phyloP scores from a whole-genome alignment of 2,888 invertebrate genomes.

The Acanthosepion esculentum region DNA sequence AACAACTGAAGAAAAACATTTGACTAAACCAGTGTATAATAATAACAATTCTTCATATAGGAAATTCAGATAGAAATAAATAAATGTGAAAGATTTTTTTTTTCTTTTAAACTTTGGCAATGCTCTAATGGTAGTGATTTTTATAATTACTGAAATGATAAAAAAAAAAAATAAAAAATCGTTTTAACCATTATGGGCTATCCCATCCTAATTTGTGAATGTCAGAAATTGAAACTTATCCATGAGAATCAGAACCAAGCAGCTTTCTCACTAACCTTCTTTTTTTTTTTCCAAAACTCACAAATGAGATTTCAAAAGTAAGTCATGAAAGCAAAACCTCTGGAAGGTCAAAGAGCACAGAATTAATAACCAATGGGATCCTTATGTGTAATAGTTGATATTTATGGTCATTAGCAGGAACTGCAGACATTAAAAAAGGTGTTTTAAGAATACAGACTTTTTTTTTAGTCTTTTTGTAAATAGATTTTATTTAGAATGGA shows the following conservation, averaged over 20 bases:
- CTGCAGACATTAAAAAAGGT: not conserved
- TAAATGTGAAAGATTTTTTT: too few relatives aligned
- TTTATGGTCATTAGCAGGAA: not conserved
- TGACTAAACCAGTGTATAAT: too few relatives aligned
- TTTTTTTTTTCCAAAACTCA: not conserved
- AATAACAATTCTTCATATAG: too few relatives aligned
- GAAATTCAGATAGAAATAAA: too few relatives aligned
- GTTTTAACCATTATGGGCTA: not conserved
- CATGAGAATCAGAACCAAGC: not conserved
- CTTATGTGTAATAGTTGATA: not conserved
- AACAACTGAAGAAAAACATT: too few relatives aligned
- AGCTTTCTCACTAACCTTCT: not conserved
- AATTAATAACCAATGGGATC: not conserved
- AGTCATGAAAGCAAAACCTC: not conserved
- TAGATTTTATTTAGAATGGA: too few relatives aligned
- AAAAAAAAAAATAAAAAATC: not conserved
- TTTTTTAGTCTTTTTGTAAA: too few relatives aligned
- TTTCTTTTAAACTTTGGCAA: too few relatives aligned
- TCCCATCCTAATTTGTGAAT: not conserved
- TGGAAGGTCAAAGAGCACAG: not conserved
- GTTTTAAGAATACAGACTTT: not conserved
- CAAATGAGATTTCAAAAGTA: not conserved
- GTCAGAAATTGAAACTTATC: not conserved
- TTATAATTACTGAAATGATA: too few relatives aligned
- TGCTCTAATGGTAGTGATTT: too few relatives aligned